phyloP scores from a whole-genome alignment of 2,113 vertebrate species.

The Peromyscus californicus region DNA sequence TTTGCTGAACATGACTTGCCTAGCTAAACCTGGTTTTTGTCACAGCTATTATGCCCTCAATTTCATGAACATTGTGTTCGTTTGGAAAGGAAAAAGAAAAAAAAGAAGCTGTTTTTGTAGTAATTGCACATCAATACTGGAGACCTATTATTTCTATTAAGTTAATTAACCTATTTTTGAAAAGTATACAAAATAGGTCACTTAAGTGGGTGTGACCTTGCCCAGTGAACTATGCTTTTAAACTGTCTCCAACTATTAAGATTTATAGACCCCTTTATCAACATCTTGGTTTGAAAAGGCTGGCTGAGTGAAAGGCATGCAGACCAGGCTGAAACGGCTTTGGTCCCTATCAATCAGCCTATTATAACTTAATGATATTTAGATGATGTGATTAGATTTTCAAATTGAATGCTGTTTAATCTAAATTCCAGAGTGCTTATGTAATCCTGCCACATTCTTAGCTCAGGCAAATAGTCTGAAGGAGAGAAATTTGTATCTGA shows the following conservation, averaged over 20 bases:
- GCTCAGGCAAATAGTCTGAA: slow-evolving; percentile 66
- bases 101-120: slow-evolving; percentile 75
- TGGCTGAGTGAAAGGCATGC: slow-evolving; percentile 73
- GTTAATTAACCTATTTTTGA: slow-evolving; percentile 83
- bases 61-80: slow-evolving; percentile 64
- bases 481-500: slow-evolving; percentile 76
- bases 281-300: slow-evolving; percentile 74
- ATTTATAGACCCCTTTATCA: slow-evolving; percentile 81
- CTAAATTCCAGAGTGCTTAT: slow-evolving; percentile 79
- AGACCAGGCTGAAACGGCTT: slow-evolving; percentile 70
- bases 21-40: slow-evolving; percentile 76
- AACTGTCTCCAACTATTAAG: slow-evolving; percentile 75
- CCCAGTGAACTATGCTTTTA: slow-evolving; percentile 78
- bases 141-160: slow-evolving; percentile 82
- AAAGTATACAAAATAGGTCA: slow-evolving; percentile 81
- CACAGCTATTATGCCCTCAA: slow-evolving; percentile 76
- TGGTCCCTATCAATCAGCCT: slow-evolving; percentile 76
- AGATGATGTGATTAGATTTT: slow-evolving; percentile 79
- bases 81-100: slow-evolving; percentile 52
- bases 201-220: slow-evolving; percentile 75
- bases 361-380: slow-evolving; percentile 83
- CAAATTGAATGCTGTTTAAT: slow-evolving; percentile 82
- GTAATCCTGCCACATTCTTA: slow-evolving; percentile 73
- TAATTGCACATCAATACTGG: slow-evolving; percentile 76
- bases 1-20: slow-evolving; percentile 36